Percentiles rank a stretch among this genome's conserved stretches.
Evolutionary conservation across 2,797 vertebrate genomes (phyloP).

Genomic region (Anabacerthia variegaticeps): DNA sequence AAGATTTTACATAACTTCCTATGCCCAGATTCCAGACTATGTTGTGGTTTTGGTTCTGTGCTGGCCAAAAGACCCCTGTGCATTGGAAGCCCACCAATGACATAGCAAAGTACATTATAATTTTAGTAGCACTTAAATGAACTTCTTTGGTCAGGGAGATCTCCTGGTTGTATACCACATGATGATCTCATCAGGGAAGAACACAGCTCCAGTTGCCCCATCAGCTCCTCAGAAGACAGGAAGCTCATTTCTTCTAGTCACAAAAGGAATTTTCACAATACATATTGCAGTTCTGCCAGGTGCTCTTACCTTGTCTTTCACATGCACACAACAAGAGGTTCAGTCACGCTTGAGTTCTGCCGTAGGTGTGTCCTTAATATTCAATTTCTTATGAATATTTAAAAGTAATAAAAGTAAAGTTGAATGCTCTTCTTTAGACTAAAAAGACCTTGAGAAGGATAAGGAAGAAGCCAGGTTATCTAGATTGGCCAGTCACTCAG

Average conservation of each 20-base stretch:
- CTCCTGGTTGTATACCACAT: neutral
- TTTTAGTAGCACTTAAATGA: neutral
- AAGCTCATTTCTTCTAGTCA: neutral
- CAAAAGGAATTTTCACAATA: neutral
- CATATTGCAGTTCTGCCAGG: neutral
- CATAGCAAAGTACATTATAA: neutral
- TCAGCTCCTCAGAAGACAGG: neutral
- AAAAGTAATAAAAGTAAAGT: constrained; percentile 77
- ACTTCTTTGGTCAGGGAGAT: neutral
- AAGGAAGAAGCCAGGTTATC: constrained; percentile 16
- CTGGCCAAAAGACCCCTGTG: neutral
- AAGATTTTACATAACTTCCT: neutral
- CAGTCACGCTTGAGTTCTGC: neutral
- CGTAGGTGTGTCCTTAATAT: constrained; percentile 63
- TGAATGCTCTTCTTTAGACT: constrained; percentile 73
- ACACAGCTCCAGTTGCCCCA: neutral
- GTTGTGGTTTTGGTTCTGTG: neutral
- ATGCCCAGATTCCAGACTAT: neutral
- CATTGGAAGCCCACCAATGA: neutral
- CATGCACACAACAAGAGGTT: neutral
- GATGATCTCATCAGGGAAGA: neutral
- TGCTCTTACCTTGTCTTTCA: neutral
- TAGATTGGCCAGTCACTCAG: neutral
- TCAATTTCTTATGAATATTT: constrained; percentile 75
- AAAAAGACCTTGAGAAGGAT: constrained; percentile 74